Conservation (phyloP, 2,888 invertebrate species). For the Ceriagrion tenellum region DNA sequence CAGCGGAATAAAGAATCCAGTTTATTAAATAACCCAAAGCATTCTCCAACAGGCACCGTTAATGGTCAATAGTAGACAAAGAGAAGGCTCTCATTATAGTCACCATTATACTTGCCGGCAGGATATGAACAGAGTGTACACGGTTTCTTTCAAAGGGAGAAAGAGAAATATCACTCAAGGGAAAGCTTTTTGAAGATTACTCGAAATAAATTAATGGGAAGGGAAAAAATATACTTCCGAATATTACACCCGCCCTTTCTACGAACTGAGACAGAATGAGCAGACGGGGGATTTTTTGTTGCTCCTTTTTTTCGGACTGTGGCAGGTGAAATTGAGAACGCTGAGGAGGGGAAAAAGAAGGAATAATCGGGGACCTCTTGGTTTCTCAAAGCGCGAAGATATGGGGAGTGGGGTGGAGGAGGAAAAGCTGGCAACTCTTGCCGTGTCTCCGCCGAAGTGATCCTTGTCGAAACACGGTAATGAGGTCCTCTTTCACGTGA, state of each 20-base stretch:
- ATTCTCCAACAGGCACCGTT: neutral
- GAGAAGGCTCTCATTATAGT: neutral
- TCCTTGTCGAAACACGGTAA: slow-evolving; percentile 56
- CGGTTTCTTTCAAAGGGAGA: neutral
- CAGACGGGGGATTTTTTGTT: neutral
- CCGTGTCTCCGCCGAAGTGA: slow-evolving; percentile 33
- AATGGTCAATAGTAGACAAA: slow-evolving; percentile 3
- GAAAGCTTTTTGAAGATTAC: neutral
- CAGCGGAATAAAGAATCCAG: neutral
- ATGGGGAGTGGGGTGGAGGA: neutral
- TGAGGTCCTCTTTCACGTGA: slow-evolving; percentile 48
- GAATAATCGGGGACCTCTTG: slow-evolving; percentile 4
- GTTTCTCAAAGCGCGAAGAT: slow-evolving; percentile 40
- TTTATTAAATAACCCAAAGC: neutral
- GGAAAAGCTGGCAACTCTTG: neutral
- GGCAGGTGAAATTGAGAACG: neutral
- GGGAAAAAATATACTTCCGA: neutral
- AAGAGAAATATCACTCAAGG: neutral
- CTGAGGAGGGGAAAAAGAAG: neutral
- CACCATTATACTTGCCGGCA: neutral
- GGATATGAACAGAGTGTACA: neutral
- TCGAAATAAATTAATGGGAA: neutral
- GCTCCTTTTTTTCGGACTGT: neutral
- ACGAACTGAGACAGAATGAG: neutral
- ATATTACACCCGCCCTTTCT: neutral